These are phyloP conservation scores for Telmatherina bonti DNA, from an alignment of 2,797 vertebrate species.

Conservation along the genomic window DNA sequence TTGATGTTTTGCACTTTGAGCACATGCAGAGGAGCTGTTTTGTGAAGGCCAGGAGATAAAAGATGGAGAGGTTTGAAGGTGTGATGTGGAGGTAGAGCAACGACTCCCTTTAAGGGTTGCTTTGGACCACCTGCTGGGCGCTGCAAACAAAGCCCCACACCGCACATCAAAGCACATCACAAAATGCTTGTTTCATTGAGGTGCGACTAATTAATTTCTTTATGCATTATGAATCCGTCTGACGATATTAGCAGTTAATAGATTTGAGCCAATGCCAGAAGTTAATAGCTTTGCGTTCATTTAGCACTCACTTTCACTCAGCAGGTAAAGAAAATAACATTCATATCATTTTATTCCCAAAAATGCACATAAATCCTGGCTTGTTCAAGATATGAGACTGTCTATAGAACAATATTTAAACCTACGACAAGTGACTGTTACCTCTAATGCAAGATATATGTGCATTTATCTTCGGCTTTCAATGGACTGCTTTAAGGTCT, in stretches of 20 bases:
- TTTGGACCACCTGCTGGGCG: conserved; percentile 59
- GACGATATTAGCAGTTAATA: conserved; percentile 29
- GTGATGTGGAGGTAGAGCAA: conserved; percentile 36
- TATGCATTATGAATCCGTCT: conserved; percentile 27
- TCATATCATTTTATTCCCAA: background rate
- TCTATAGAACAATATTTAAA: conserved; percentile 19
- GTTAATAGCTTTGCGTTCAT: conserved; percentile 31
- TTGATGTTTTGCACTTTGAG: conserved; percentile 49
- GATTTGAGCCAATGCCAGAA: conserved; percentile 35
- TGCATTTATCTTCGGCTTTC: conserved; percentile 67
- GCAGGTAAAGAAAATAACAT: background rate
- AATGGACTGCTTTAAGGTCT: conserved; percentile 63
- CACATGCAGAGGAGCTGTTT: conserved; percentile 42
- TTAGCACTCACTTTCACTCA: background rate
- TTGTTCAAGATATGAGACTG: conserved; percentile 7
- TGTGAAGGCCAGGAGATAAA: conserved; percentile 58
- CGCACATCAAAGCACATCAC: conserved; percentile 58
- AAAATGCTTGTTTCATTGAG: conserved; percentile 29
- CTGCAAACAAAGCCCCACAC: conserved; percentile 49
- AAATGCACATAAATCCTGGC: background rate
- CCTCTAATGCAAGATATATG: conserved; percentile 42
- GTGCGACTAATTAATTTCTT: conserved; percentile 53
- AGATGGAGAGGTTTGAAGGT: conserved; percentile 36
- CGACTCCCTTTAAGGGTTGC: conserved; percentile 56
- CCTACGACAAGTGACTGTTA: conserved; percentile 12